A percentile compares a stretch with the other conserved stretches of the same genome.
These are phyloP conservation scores for Eriocheir sinensis DNA, from an alignment of 1,140 invertebrate species.

Conservation along the genomic window DNA sequence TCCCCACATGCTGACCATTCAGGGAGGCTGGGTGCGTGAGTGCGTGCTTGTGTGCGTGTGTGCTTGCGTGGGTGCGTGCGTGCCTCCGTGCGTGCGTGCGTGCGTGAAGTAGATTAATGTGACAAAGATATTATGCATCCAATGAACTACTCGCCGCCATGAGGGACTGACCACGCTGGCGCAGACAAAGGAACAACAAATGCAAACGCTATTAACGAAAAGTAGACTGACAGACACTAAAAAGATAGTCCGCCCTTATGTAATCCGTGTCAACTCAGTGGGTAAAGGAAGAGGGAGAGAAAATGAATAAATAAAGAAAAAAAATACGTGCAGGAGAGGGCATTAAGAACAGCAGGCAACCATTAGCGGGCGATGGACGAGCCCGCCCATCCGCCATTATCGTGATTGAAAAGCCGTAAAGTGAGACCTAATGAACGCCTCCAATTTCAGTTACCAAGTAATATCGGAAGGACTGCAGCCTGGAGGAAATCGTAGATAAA, in stretches of 20 bases:
- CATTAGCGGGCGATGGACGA: constrained; percentile 57
- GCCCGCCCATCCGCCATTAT: constrained; percentile 38
- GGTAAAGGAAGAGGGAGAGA: no score
- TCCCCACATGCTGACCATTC: not conserved
- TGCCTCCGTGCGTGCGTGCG: not conserved
- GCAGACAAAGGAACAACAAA: no score
- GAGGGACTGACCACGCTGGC: no score
- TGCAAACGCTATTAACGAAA: no score
- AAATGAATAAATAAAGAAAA: no score
- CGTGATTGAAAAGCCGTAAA: constrained; percentile 67
- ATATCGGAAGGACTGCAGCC: constrained; percentile 55
- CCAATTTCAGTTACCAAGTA: constrained; percentile 71
- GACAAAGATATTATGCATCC: no score
- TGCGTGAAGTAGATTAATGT: no score
- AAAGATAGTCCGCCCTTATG: no score
- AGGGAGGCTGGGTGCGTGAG: not conserved
- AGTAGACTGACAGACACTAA: no score
- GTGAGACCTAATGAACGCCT: constrained; percentile 56
- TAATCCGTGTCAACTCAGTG: no score
- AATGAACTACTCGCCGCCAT: no score
- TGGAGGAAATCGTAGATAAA: constrained; percentile 61
- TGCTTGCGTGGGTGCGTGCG: not conserved
- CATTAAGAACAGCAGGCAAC: constrained; percentile 63
- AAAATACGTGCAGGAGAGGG: not conserved
- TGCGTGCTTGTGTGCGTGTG: constrained; percentile 6